A percentile compares a stretch with the other conserved stretches of the same genome.
phyloP scores from a whole-genome alignment of 2,888 invertebrate species.

The Brachycybe producta region DNA sequence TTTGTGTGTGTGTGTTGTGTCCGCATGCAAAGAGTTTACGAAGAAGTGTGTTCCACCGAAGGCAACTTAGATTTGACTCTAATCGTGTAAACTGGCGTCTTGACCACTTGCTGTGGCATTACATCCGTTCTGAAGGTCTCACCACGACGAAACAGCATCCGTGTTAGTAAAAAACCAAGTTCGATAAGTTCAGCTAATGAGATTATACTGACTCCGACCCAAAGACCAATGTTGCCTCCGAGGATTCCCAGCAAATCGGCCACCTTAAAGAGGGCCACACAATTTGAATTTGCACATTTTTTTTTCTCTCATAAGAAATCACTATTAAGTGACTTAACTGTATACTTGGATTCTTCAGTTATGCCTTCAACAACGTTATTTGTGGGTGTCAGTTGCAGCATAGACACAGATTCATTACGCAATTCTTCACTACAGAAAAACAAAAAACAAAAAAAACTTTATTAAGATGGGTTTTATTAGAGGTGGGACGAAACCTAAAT shows the following conservation, averaged over 20 bases:
- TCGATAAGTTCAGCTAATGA: conserved; percentile 14
- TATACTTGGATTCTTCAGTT: conserved; percentile 11
- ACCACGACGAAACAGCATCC: too few relatives aligned
- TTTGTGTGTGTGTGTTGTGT: too few relatives aligned
- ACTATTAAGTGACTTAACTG: conserved; percentile 8
- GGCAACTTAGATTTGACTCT: too few relatives aligned
- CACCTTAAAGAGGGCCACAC: neutral
- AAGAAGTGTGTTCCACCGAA: too few relatives aligned
- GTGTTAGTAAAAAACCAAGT: too few relatives aligned
- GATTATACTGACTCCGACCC: conserved; percentile 12
- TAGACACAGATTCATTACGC: conserved; percentile 1
- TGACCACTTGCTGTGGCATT: too few relatives aligned
- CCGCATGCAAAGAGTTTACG: too few relatives aligned
- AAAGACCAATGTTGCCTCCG: conserved; percentile 12
- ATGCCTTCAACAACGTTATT: conserved; percentile 7
- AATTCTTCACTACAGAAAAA: conserved; percentile 1
- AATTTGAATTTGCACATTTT: neutral
- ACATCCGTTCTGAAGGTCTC: too few relatives aligned
- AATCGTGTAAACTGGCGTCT: neutral
- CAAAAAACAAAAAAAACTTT: too few relatives aligned
- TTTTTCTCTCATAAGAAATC: too few relatives aligned
- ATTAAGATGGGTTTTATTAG: too few relatives aligned
- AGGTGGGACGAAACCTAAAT: too few relatives aligned
- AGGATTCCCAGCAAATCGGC: conserved; percentile 15
- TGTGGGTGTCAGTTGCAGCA: conserved; percentile 6